phyloP scores from a whole-genome alignment of 2,888 invertebrate species.

The Cheilosia impressa region DNA sequence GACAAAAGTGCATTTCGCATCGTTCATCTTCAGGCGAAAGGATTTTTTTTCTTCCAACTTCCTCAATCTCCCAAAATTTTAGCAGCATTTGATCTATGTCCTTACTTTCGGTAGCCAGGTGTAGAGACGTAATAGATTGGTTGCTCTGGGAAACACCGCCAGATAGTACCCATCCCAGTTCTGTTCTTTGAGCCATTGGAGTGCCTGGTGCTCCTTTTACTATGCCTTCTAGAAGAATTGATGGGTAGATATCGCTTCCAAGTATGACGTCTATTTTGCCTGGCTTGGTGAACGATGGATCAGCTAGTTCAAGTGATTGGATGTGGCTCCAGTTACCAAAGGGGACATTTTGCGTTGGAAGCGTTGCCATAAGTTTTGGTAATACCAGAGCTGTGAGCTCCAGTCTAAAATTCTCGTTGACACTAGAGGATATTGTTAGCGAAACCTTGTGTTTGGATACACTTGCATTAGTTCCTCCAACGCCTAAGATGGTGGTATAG shows the following conservation, averaged over 20 bases:
- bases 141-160: neutral
- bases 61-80: constrained; percentile 19
- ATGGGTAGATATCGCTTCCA: neutral
- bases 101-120: neutral
- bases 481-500: neutral
- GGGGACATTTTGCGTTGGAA: neutral
- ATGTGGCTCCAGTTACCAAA: neutral
- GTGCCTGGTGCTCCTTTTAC: constrained; percentile 8
- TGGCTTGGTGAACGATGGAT: neutral
- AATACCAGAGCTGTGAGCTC: neutral
- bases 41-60: constrained; percentile 5
- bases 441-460: neutral
- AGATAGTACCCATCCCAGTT: constrained; percentile 12
- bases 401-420: neutral
- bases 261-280: neutral
- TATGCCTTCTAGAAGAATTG: constrained; percentile 3
- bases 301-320: neutral
- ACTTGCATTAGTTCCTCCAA: neutral
- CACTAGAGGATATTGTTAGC: neutral
- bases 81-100: neutral
- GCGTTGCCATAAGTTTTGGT: neutral
- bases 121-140: neutral
- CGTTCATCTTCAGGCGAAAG: neutral
- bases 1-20: neutral
- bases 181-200: no score